Base-by-base conservation (phyloP, 2,888 invertebrate species). In the Acanthosepion lycidas region DNA sequence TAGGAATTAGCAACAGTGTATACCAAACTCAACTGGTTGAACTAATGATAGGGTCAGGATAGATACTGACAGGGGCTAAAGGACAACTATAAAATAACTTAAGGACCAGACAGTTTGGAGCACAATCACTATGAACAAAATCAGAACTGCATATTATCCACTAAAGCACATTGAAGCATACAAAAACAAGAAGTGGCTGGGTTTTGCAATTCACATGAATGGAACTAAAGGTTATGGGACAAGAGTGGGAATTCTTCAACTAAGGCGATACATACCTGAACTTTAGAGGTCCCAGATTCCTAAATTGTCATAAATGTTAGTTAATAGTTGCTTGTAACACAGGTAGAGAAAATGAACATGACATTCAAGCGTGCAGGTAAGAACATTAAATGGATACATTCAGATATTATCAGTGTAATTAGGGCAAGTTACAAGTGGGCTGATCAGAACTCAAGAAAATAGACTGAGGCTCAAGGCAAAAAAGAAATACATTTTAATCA, bases 241-340 rank as follows among this genome's bases (percentile, higher is more conserved):
- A 78, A 78, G 78, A 93, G 28, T 93, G 93, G 93, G 93, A 33
- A 53, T 93, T 93, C 93, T 93, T 49, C 93, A 93, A 51, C 93
- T 93, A 93, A 93, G 93, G 93, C 49, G 53, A 93, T 93, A 93
- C 93, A 93, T 93, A 93, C 93, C 93, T 93, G 93, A 93, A 93
- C 93, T 93, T 93, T 93, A 93, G 78, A 78, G 78, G 15, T 93
- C n/a, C 93, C 93, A 93, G 93, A 93, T 93, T 93, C 93, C 93
- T 93, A 93, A 93, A 93, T 93, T 93, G 48, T 93, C 93, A 49
- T 93, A 93, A 93, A 93, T 93, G 78, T n/a, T 78, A 78, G 78
- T 78, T 78, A 78, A 78, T 78, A 78, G 78, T 78, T 78, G 78
- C 78, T n/a, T n/a, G 78, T n/a, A n/a, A 78, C n/a, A n/a, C n/a